Percentiles rank a stretch among this genome's conserved stretches.
Evolutionary conservation across 2,797 vertebrate genomes (phyloP).

Genomic region (Channallabes apus): DNA sequence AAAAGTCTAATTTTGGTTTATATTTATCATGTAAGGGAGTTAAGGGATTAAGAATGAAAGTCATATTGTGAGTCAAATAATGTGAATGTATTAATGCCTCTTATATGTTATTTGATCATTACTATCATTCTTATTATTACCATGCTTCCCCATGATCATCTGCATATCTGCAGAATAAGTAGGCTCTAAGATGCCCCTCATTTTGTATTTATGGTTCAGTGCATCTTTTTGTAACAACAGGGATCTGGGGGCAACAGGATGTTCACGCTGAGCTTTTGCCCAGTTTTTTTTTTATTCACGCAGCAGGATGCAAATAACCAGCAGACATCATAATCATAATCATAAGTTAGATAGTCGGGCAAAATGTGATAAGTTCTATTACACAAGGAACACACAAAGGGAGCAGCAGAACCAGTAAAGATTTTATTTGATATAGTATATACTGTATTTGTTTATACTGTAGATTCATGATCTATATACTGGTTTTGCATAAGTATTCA

Average conservation of each 20-base stretch:
- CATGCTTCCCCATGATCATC: background rate
- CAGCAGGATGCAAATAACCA: background rate
- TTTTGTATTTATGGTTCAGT: constrained; percentile 1
- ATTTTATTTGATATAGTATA: background rate
- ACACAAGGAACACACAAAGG: background rate
- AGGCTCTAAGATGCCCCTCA: background rate
- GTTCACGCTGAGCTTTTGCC: constrained; percentile 7
- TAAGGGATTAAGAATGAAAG: background rate
- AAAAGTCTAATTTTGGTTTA: background rate
- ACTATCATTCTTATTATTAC: background rate
- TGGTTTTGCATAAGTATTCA: background rate
- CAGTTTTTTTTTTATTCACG: background rate
- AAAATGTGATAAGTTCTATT: background rate
- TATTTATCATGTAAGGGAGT: background rate
- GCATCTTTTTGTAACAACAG: background rate
- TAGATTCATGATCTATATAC: background rate
- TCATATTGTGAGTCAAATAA: background rate
- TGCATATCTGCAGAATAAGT: background rate
- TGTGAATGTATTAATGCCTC: background rate
- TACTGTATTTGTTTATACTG: background rate
- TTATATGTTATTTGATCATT: no score
- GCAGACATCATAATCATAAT: background rate
- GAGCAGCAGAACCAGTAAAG: background rate
- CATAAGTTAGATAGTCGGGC: background rate
- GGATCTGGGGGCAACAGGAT: background rate